phyloP scores from a whole-genome alignment of 2,113 vertebrate genomes.

The Psittacus erithacus region DNA sequence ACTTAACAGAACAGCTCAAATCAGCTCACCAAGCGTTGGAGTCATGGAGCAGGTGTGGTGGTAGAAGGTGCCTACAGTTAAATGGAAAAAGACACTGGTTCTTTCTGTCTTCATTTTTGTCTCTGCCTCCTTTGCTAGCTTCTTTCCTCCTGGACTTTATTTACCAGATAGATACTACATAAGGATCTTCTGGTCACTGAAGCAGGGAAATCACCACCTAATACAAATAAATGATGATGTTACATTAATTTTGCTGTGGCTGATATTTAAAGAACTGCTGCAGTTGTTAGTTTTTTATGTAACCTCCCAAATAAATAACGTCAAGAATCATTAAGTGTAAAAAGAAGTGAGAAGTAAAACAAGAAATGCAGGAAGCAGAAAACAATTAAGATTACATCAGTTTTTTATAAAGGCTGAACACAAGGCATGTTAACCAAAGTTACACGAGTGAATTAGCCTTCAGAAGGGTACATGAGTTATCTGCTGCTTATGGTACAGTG shows the following conservation, averaged over 20 bases:
- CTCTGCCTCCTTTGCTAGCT: neutral
- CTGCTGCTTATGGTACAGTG: neutral
- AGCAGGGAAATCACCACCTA: neutral
- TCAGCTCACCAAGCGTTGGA: neutral
- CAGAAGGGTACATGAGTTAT: neutral
- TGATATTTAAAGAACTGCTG: neutral
- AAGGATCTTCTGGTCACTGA: neutral
- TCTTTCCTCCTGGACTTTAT: neutral
- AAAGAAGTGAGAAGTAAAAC: slow-evolving; percentile 3
- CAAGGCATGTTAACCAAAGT: neutral
- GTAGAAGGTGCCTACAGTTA: neutral
- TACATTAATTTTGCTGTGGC: neutral
- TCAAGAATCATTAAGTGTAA: neutral
- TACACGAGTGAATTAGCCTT: neutral
- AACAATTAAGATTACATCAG: neutral
- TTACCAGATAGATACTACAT: neutral
- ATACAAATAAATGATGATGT: neutral
- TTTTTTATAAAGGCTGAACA: neutral
- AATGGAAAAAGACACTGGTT: neutral
- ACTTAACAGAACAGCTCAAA: neutral
- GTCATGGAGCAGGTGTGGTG: neutral
- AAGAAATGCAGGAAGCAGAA: neutral
- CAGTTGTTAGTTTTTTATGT: neutral
- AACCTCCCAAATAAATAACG: neutral
- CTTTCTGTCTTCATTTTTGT: neutral